Conservation (phyloP, 2,888 invertebrate genomes). For the Cryptocheilus praepositus region DNA sequence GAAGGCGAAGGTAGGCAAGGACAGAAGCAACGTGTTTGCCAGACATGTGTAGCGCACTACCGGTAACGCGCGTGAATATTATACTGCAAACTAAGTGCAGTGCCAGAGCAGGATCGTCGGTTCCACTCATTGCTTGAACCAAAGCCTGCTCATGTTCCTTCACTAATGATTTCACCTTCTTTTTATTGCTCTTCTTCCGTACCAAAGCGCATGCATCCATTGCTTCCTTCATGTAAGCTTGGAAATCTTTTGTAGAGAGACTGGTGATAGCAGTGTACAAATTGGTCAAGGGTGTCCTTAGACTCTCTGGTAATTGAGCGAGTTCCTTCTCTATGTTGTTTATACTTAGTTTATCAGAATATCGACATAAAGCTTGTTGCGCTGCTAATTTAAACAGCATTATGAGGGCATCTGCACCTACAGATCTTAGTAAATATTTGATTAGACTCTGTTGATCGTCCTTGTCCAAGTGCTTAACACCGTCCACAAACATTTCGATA, state of each 20-base stretch:
- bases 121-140: constrained; percentile 84
- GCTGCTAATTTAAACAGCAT: constrained; percentile 88
- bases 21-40: constrained; percentile 93
- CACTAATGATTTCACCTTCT: constrained; percentile 86
- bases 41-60: constrained; percentile 92
- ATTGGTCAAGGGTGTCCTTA: constrained; percentile 80
- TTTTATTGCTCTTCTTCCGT: constrained; percentile 92
- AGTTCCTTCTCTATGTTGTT: constrained; percentile 83
- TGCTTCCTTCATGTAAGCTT: constrained; percentile 83
- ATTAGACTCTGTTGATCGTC: constrained; percentile 82
- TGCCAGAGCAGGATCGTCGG: constrained; percentile 86
- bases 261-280: constrained; percentile 83
- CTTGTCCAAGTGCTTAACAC: constrained; percentile 80
- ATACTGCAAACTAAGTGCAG: constrained; percentile 87
- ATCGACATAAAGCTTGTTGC: constrained; percentile 78
- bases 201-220: constrained; percentile 86
- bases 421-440: constrained; percentile 89
- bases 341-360: constrained; percentile 79
- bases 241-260: constrained; percentile 86
- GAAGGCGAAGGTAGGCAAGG: constrained; percentile 83
- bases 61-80: constrained; percentile 87
- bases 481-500: constrained; percentile 88
- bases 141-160: constrained; percentile 88
- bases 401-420: constrained; percentile 88
- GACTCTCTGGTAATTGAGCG: constrained; percentile 81